phyloP scores from a whole-genome alignment of 2,888 invertebrate species.

The Acleris laterana region DNA sequence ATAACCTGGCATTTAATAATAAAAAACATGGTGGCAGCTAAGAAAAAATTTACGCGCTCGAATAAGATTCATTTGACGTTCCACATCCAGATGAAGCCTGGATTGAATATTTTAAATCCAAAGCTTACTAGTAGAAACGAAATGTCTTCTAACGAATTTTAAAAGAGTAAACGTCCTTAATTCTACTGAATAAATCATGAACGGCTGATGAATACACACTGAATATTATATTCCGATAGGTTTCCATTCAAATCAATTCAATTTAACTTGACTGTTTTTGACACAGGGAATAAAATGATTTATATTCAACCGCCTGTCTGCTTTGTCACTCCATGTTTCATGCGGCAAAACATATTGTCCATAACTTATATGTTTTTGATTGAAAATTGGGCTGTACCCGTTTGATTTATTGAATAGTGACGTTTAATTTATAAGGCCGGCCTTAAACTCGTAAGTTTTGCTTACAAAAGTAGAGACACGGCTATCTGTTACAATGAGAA shows the following conservation, averaged over 20 bases:
- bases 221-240: constrained; percentile 29
- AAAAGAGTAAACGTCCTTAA: constrained; percentile 12
- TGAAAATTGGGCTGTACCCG: too few relatives aligned
- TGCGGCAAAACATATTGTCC: constrained; percentile 1
- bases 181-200: constrained; percentile 28
- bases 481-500: too few relatives aligned
- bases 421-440: too few relatives aligned
- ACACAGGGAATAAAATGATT: constrained; percentile 20
- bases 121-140: not conserved
- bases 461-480: too few relatives aligned
- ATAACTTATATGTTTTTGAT: not conserved
- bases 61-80: too few relatives aligned
- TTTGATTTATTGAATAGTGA: not conserved
- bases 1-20: too few relatives aligned
- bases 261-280: constrained; percentile 16
- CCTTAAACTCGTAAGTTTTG: too few relatives aligned
- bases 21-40: too few relatives aligned
- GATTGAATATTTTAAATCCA: not conserved
- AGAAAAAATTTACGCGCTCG: too few relatives aligned
- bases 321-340: constrained; percentile 14
- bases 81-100: not conserved
- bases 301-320: constrained; percentile 9
- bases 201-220: constrained; percentile 29
- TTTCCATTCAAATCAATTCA: constrained; percentile 17
- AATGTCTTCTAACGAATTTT: constrained; percentile 5